These are phyloP conservation scores for Drosophila jambulina DNA, from an alignment of 1,140 invertebrate species.

Conservation along the genomic window DNA sequence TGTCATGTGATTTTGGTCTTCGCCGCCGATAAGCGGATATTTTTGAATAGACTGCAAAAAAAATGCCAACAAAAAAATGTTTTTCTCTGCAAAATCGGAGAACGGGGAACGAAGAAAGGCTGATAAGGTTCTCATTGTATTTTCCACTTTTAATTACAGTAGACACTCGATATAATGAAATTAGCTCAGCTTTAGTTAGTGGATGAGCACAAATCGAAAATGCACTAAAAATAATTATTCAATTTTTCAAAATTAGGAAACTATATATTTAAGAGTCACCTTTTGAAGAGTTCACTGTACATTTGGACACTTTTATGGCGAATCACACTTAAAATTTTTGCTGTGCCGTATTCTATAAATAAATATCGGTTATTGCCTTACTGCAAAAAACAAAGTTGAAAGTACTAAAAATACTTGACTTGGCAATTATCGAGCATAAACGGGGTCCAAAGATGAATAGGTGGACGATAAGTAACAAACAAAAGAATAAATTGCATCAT, in stretches of 20 bases:
- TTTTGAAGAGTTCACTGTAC: background rate
- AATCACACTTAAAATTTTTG: slow-evolving; percentile 1
- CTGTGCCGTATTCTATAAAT: slow-evolving; percentile 23
- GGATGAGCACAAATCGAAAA: too few species aligned
- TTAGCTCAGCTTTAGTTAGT: too few species aligned
- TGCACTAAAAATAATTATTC: too few species aligned
- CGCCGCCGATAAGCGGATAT: slow-evolving; percentile 36
- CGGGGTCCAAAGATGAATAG: slow-evolving; percentile 18
- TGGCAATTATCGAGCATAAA: slow-evolving; percentile 18
- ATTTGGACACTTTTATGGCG: slow-evolving; percentile 2
- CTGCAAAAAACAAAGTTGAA: background rate
- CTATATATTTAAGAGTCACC: too few species aligned
- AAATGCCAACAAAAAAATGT: slow-evolving; percentile 9
- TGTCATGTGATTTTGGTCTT: slow-evolving; percentile 40
- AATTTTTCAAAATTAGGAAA: background rate
- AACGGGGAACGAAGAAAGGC: background rate
- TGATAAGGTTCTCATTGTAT: slow-evolving; percentile 16
- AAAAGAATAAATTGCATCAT: slow-evolving; percentile 21
- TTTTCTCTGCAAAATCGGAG: slow-evolving; percentile 11
- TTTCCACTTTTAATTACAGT: slow-evolving; percentile 9
- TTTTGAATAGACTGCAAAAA: slow-evolving; percentile 46
- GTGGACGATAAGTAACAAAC: slow-evolving; percentile 6
- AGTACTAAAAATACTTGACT: slow-evolving; percentile 34
- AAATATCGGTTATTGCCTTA: slow-evolving; percentile 14
- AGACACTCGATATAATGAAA: background rate